Percentiles rank a stretch among this genome's conserved stretches.
Conservation (phyloP, 2,888 invertebrate genomes). For the Heliconius sara region DNA sequence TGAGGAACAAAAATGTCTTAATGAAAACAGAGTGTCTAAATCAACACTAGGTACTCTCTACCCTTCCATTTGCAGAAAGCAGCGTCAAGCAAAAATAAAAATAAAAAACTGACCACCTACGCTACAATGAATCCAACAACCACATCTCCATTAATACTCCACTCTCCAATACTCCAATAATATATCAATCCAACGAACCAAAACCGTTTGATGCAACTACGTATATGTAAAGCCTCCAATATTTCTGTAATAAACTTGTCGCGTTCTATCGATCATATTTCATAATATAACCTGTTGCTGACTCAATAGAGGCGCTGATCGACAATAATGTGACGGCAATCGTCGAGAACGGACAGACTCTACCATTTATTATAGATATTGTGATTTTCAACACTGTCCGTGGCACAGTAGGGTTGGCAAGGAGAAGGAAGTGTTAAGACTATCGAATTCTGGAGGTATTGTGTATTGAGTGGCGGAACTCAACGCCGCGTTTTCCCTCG, state of each 20-base stretch:
- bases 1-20: no score
- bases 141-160: neutral
- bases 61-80: no score
- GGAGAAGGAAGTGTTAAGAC: no score
- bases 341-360: conserved; percentile 32
- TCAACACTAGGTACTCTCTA: no score
- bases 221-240: conserved; percentile 34
- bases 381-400: no score
- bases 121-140: neutral
- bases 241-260: conserved; percentile 43
- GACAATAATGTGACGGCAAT: conserved; percentile 46
- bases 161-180: neutral
- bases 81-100: no score
- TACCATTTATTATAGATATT: no score
- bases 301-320: conserved; percentile 45
- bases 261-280: conserved; percentile 46
- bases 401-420: no score
- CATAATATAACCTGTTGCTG: conserved; percentile 48
- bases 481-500: no score
- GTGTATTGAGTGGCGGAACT: no score
- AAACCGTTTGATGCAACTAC: conserved; percentile 1
- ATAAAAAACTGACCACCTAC: neutral
- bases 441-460: no score
- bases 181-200: neutral
- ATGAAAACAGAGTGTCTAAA: no score